A percentile compares a stretch with the other conserved stretches of the same genome.
These are phyloP conservation scores for Microchrysa polita DNA, from an alignment of 2,888 invertebrate species.

Conservation along the genomic window DNA sequence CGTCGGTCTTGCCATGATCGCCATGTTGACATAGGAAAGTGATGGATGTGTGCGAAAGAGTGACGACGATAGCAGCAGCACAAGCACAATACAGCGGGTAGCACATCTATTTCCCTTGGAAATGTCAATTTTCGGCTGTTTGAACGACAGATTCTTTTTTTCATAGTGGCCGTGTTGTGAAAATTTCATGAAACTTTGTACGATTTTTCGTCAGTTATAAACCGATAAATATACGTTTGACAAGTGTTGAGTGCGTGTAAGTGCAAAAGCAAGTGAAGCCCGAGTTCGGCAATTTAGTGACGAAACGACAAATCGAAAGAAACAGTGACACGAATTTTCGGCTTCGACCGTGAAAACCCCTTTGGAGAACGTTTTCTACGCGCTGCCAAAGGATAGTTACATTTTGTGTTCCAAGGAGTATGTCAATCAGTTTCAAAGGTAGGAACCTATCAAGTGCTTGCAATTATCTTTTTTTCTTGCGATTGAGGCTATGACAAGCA, in stretches of 20 bases:
- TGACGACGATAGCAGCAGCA: conserved; percentile 6
- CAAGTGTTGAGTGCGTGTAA: background rate
- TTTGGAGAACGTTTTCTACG: conserved; percentile 20
- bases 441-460: conserved; percentile 32
- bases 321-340: conserved; percentile 1
- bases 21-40: conserved; percentile 19
- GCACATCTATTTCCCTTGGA: background rate
- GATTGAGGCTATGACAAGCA: background rate
- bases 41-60: conserved; percentile 16
- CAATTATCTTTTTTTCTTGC: background rate
- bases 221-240: background rate
- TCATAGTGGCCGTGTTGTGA: background rate
- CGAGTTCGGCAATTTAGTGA: background rate
- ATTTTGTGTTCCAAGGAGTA: conserved; percentile 51
- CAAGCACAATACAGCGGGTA: background rate
- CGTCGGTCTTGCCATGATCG: background rate
- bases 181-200: background rate
- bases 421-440: conserved; percentile 54
- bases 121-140: conserved; percentile 23
- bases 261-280: background rate
- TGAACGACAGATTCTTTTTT: background rate
- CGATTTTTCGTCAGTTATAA: background rate
- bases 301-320: background rate
- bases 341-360: background rate
- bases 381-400: conserved; percentile 20